Evolutionary conservation across 2,797 vertebrate genomes (phyloP).

Genomic region (Mormyrus proboscirostris): DNA sequence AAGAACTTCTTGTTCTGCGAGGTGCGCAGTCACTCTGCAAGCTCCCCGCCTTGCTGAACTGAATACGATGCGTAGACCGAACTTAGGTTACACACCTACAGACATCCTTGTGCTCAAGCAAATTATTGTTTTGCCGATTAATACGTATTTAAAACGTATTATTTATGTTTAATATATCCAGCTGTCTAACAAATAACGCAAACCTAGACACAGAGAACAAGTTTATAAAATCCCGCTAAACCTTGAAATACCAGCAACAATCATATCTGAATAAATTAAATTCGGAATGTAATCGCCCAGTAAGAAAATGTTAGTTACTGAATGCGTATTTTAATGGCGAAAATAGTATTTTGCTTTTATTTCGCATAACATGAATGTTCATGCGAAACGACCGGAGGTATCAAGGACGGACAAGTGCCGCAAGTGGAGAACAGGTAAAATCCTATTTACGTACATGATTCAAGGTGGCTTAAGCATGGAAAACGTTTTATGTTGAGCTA

Average conservation of each 20-base stretch:
- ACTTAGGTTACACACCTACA: not conserved
- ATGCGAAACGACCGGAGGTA: not conserved
- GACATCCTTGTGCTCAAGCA: not conserved
- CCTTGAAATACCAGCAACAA: not conserved
- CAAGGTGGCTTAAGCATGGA: not conserved
- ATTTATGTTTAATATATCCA: not conserved
- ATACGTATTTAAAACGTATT: not conserved
- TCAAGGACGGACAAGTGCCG: not conserved
- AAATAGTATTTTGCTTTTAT: not conserved
- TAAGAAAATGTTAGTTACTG: not conserved
- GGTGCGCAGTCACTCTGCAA: not conserved
- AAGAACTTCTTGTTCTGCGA: not conserved
- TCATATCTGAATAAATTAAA: not conserved
- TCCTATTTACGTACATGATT: not conserved
- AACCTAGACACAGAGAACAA: not conserved
- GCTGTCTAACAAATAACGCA: not conserved
- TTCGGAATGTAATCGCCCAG: not conserved
- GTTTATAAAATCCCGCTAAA: not conserved
- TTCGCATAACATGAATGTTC: not conserved
- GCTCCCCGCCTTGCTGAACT: not conserved
- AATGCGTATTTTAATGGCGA: not conserved
- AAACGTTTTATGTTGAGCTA: not conserved
- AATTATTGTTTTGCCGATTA: not conserved
- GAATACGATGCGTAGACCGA: not conserved
- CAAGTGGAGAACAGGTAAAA: not conserved